Evolutionary conservation across 2,113 vertebrate species (phyloP), one percentile per base, ranked within the genome.

Genomic region (Nannospalax galili): DNA sequence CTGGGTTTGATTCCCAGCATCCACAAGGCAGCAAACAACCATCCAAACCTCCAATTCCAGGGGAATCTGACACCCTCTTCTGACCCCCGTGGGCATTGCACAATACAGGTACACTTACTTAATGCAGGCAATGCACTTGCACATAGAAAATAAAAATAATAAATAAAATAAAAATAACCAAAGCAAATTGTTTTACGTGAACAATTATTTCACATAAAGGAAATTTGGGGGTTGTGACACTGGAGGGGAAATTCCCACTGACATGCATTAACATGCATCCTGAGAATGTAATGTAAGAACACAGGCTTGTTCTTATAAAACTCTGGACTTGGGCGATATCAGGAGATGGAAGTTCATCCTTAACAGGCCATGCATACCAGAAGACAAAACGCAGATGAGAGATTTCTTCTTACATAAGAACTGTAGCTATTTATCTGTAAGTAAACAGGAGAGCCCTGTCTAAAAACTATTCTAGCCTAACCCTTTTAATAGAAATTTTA

Each of bases 311-410:
- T 48, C 32, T 79, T 77, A 79, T 1, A 42, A 85, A 94, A 90
- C 35, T 48, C 80, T 87, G 90, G 17, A 37, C 11, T 60, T 90
- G 65, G 94, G 94, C 90, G 60, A 40, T 85, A 26, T 78, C 60
- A 65, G 78, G 52, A 95, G 93, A 62, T 45, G 86, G 37, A 96
- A 88, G 80, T 32, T 80, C n/a, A 37, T 80, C 35, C 69, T 77
- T 90, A 86, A 81, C 16, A 67, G n/a, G 12, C 4, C 92, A 14
- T 60, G 26, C 19, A 24, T 26, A 42, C 20, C 32, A 75, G 72
- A 84, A 75, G 62, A 93, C 56, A 42, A 84, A 58, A 88, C 60
- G 85, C 26, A 48, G 67, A 60, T 1, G 16, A 10, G 60, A 17
- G 40, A 28, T 56, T 22, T 64, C 37, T 42, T 80, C 52, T 91